phyloP scores from a whole-genome alignment of 2,888 invertebrate species.

The Macrophya alboannulata region DNA sequence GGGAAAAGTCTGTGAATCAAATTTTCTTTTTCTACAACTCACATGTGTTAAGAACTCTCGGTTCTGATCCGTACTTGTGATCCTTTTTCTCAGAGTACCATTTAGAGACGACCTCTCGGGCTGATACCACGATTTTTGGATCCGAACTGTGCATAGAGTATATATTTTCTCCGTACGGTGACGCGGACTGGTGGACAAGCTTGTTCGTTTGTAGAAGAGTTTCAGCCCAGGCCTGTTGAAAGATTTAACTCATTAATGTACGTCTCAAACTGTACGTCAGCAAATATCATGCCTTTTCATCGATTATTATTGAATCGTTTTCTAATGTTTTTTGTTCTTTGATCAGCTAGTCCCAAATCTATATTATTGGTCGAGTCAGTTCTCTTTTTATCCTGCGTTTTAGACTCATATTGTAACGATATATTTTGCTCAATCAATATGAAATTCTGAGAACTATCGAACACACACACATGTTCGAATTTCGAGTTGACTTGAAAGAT shows the following conservation, averaged over 20 bases:
- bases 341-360: too few relatives aligned
- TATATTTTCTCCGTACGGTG: conserved; percentile 84
- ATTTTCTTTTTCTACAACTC: conserved; percentile 79
- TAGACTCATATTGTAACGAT: too few relatives aligned
- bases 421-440: too few relatives aligned
- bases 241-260: conserved; percentile 57
- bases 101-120: conserved; percentile 87
- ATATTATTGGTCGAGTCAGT: too few relatives aligned
- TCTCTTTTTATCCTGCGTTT: too few relatives aligned
- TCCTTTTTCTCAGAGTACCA: conserved; percentile 91
- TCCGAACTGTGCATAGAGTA: conserved; percentile 87
- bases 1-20: conserved; percentile 34
- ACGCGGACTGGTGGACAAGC: conserved; percentile 76
- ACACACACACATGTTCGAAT: background rate
- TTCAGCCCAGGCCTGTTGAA: conserved; percentile 75
- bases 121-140: conserved; percentile 84
- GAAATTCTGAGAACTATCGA: too few relatives aligned
- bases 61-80: conserved; percentile 86
- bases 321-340: background rate
- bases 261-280: background rate
- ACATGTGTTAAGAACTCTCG: conserved; percentile 85
- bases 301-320: background rate
- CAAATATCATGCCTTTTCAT: background rate
- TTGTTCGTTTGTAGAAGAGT: conserved; percentile 77
- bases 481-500: background rate